A percentile compares a stretch with the other conserved stretches of the same genome.
Conservation (phyloP, 1,140 invertebrate genomes). For the Eupristina koningsbergeri region DNA sequence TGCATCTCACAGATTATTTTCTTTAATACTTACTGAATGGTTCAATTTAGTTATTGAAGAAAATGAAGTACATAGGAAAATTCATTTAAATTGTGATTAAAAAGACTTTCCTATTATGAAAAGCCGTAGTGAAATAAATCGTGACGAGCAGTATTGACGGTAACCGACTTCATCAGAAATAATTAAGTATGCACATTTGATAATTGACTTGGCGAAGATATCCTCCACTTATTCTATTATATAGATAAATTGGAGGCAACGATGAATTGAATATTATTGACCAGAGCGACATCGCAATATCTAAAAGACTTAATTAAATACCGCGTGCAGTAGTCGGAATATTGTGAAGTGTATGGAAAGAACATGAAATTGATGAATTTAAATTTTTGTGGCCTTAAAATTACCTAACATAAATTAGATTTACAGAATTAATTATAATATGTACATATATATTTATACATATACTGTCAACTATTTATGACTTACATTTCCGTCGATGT, state of each 20-base stretch:
- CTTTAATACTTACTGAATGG: neutral
- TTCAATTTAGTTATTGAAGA: neutral
- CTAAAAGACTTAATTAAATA: too few relatives aligned
- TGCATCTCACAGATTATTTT: conserved; percentile 18
- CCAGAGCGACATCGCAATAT: neutral
- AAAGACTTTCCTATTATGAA: conserved; percentile 16
- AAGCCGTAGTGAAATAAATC: too few relatives aligned
- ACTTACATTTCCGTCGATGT: too few relatives aligned
- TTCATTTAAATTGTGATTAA: conserved; percentile 13
- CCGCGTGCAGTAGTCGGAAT: neutral
- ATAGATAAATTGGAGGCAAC: conserved; percentile 55
- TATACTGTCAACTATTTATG: too few relatives aligned
- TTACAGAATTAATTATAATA: too few relatives aligned
- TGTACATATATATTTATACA: too few relatives aligned
- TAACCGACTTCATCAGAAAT: conserved; percentile 51
- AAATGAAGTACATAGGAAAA: conserved; percentile 11
- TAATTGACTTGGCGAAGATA: conserved; percentile 42
- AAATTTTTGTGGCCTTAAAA: too few relatives aligned
- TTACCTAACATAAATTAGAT: too few relatives aligned
- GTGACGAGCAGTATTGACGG: too few relatives aligned
- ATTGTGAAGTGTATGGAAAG: neutral
- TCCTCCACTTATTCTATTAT: conserved; percentile 58
- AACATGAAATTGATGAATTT: neutral
- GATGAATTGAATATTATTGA: conserved; percentile 32
- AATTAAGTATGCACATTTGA: neutral